These are phyloP conservation scores for Lithobates sylvaticus DNA, from an alignment of 2,797 vertebrate genomes.

Conservation along the genomic window DNA sequence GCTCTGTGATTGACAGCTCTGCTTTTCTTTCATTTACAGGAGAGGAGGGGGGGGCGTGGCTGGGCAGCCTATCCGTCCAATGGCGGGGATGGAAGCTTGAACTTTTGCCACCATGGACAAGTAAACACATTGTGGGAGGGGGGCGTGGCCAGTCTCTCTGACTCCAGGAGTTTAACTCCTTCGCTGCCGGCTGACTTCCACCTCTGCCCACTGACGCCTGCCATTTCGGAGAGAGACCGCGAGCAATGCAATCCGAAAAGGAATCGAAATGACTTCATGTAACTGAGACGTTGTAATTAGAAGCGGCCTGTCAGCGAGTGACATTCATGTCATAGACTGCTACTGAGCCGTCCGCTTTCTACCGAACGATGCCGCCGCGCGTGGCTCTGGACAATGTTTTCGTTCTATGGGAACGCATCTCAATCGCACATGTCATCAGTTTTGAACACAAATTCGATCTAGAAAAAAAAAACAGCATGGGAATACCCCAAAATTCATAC, in stretches of 20 bases:
- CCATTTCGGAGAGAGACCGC: constrained; percentile 48
- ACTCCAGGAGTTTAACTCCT: constrained; percentile 78
- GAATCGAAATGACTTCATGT: neutral
- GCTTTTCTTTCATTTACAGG: constrained; percentile 28
- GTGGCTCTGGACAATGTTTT: too few relatives aligned
- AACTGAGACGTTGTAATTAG: constrained; percentile 13
- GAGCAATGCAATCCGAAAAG: constrained; percentile 47
- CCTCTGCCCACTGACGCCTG: neutral
- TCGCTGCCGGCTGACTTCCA: constrained; percentile 52
- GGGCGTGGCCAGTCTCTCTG: constrained; percentile 77
- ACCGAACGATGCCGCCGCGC: too few relatives aligned
- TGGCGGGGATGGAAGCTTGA: constrained; percentile 74
- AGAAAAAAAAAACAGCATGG: too few relatives aligned
- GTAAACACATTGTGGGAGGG: constrained; percentile 76
- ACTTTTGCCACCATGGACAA: constrained; percentile 85
- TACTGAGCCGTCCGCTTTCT: neutral
- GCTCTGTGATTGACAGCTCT: constrained; percentile 40
- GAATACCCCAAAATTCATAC: constrained; percentile 46
- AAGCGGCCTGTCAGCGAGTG: neutral
- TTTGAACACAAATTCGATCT: too few relatives aligned
- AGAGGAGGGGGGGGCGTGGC: constrained; percentile 25
- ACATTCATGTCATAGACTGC: neutral
- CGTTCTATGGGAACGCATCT: too few relatives aligned
- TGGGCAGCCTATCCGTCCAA: constrained; percentile 67
- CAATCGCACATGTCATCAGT: too few relatives aligned